phyloP scores from a whole-genome alignment of 2,888 invertebrate species.

The Epistrophe grossulariae region DNA sequence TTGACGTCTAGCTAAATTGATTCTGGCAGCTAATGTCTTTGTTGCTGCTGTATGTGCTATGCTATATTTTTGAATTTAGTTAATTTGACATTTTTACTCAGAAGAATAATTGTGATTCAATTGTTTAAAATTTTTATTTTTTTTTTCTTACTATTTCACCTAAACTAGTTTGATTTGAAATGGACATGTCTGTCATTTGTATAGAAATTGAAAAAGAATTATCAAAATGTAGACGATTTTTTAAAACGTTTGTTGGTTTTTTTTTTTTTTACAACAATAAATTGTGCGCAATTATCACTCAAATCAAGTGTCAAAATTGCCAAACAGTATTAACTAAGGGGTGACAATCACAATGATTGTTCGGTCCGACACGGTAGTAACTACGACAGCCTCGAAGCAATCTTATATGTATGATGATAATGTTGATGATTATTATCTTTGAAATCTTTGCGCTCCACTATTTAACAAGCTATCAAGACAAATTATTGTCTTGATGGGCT shows the following conservation, averaged over 20 bases:
- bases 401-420: conserved; percentile 35
- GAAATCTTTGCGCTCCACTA: conserved; percentile 70
- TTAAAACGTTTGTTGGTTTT: background rate
- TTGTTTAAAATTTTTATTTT: background rate
- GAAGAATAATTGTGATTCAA: background rate
- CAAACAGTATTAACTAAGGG: conserved; percentile 10
- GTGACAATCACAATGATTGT: conserved; percentile 17
- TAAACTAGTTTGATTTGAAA: too few species aligned
- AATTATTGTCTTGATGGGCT: conserved; percentile 64
- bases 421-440: conserved; percentile 69
- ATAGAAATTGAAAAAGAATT: too few species aligned
- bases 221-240: too few species aligned
- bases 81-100: background rate
- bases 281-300: background rate
- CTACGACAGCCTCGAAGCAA: conserved; percentile 35
- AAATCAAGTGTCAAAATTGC: conserved; percentile 16
- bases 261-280: background rate
- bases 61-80: background rate
- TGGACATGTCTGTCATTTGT: too few species aligned
- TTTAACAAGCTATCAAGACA: conserved; percentile 75
- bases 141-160: too few species aligned
- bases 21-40: conserved; percentile 4
- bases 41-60: background rate
- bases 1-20: background rate
- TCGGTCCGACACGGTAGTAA: background rate